phyloP scores from a whole-genome alignment of 2,888 invertebrate species.

The Schrankia costaestrigalis region DNA sequence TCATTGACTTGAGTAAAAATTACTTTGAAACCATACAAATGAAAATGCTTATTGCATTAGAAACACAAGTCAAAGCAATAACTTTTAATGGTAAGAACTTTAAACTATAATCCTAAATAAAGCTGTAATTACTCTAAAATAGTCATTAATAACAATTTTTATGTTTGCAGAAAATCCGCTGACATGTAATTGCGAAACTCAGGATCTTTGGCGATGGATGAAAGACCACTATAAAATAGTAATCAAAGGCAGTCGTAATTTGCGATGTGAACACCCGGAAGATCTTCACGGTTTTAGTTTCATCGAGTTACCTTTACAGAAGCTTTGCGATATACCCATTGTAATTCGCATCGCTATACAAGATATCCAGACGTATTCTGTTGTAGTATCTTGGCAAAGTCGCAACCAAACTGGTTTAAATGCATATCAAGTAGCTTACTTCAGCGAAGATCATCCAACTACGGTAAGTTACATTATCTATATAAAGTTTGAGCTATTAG shows the following conservation, averaged over 20 bases:
- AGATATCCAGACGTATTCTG: conserved; percentile 92
- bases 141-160: too few relatives aligned
- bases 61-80: conserved; percentile 89
- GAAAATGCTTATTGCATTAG: conserved; percentile 87
- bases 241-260: conserved; percentile 78
- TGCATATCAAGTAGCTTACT: conserved; percentile 93
- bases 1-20: conserved; percentile 90
- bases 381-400: conserved; percentile 94
- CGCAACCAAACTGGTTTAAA: conserved; percentile 91
- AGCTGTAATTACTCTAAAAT: too few relatives aligned
- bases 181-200: conserved; percentile 93
- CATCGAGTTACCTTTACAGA: conserved; percentile 88
- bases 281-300: conserved; percentile 88
- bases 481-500: too few relatives aligned
- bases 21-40: conserved; percentile 90
- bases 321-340: conserved; percentile 91
- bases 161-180: conserved; percentile 89
- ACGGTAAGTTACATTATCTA: conserved; percentile 82
- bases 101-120: too few relatives aligned
- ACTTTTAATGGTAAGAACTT: conserved; percentile 88
- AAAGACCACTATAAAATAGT: conserved; percentile 91
- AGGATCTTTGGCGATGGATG: conserved; percentile 96
- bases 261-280: conserved; percentile 91
- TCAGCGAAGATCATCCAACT: conserved; percentile 77
- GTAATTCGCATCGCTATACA: conserved; percentile 92